Evolutionary conservation across 2,797 vertebrate species (phyloP), one percentile per base, ranked within the genome.

Genomic region (Euthynnus affinis): DNA sequence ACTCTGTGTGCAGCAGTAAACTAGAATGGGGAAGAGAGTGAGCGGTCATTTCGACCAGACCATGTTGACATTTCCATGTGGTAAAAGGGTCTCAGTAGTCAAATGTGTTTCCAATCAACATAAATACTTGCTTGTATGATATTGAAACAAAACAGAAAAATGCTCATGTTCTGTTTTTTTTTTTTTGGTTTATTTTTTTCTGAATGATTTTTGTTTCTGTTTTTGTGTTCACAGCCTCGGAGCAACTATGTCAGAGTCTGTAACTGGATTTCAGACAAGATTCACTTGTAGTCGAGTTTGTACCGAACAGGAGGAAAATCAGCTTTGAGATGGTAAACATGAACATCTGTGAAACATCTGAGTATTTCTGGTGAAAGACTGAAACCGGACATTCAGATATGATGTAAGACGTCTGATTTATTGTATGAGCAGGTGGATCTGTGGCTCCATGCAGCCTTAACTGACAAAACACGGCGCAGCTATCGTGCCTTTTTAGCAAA

Each of bases 21-120:
- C 20, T 7, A 5, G 40, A 73, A 63, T 17, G 4, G 49, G 49
- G 52, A 74, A 49, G 40, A 27, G 51, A 70, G 3, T 18, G 37
- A 46, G 63, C 1, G 68, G 80, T 65, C 85, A 66, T 64, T 74
- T 9, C 8, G 32, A 80, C 18, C 58, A 25, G 46, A 34, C 68
- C 9, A 25, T 44, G 27, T 53, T 55, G 57, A 68, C 10, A 20
- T 22, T 23, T 5, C 14, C 9, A 10, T 12, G 13, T 62, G 25
- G 58, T 34, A 5, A 46, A 23, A 44, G 22, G 6, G 12, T 14
- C 17, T 20, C 32, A 9, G 49, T 65, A 3, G 27, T 69, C 25
- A 22, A 44, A 9, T 32, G 23, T 59, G 4, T 40, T 42, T 51
- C 49, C 40, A 42, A 76, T 34, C n/a, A 62, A 58, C 56, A 37